Percentiles rank a stretch among this genome's conserved stretches.
phyloP scores from a whole-genome alignment of 2,888 invertebrate genomes.

The Hypolimnas misippus region DNA sequence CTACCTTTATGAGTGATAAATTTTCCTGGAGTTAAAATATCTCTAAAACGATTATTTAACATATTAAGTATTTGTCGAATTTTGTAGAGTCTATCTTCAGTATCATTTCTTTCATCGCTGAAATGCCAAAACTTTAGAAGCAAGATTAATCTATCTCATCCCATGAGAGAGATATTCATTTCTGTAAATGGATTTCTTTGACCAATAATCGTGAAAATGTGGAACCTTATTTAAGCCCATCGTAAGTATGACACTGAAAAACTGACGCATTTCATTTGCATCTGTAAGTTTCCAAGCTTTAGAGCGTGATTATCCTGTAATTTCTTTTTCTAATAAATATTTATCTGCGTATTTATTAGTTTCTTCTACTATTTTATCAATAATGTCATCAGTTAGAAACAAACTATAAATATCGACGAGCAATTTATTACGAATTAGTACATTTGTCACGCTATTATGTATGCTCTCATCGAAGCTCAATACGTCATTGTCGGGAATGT shows the following conservation, averaged over 20 bases:
- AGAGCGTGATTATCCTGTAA: not conserved
- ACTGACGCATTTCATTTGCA: constrained; percentile 1
- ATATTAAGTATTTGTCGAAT: constrained; percentile 23
- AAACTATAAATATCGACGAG: not conserved
- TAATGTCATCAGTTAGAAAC: not conserved
- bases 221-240: constrained; percentile 4
- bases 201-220: constrained; percentile 19
- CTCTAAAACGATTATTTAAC: constrained; percentile 19
- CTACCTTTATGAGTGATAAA: constrained; percentile 5
- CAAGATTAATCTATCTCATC: constrained; percentile 14
- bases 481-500: not conserved
- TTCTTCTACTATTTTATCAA: constrained; percentile 3
- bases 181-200: constrained; percentile 18
- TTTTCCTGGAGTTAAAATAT: constrained; percentile 14
- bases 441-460: not conserved
- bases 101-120: constrained; percentile 9
- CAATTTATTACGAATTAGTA: not conserved
- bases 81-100: constrained; percentile 20
- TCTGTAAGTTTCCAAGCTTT: not conserved
- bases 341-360: constrained; percentile 8
- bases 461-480: not conserved
- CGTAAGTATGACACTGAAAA: not conserved
- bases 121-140: constrained; percentile 20
- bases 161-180: constrained; percentile 23
- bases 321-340: not conserved